Percentiles rank a stretch among this genome's conserved stretches.
Evolutionary conservation across 23 tunicate genomes (phyloP).

Genomic region (Halocynthia roretzi): DNA sequence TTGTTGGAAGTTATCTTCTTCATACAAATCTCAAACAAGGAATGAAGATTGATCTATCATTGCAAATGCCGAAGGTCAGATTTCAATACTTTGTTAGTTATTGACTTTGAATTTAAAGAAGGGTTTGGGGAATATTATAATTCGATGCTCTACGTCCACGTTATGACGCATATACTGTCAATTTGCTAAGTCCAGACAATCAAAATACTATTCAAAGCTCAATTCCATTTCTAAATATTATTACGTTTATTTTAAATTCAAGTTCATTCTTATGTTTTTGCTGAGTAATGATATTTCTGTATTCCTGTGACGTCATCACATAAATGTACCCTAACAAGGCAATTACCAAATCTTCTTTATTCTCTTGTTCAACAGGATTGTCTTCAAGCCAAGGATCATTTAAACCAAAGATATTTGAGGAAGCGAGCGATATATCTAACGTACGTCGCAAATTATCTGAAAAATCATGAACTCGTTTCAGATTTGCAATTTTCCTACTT

Average conservation of each 20-base stretch:
- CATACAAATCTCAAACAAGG: conserved; percentile 21
- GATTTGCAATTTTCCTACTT: conserved; percentile 36
- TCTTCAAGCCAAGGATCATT: conserved; percentile 55
- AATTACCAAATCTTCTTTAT: not conserved
- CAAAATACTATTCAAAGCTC: not conserved
- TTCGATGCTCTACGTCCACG: too few species aligned
- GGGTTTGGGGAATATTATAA: not conserved
- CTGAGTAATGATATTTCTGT: too few species aligned
- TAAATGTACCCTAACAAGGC: not conserved
- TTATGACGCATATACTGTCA: too few species aligned
- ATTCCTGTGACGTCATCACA: not conserved
- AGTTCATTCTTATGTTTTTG: too few species aligned
- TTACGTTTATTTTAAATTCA: not conserved
- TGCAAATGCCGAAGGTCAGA: conserved; percentile 43
- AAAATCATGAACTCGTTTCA: conserved; percentile 3
- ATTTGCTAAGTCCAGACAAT: too few species aligned
- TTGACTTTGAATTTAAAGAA: not conserved
- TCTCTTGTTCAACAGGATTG: conserved; percentile 25
- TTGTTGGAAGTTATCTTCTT: conserved; percentile 42
- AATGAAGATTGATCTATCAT: conserved; percentile 33
- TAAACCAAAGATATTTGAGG: conserved; percentile 67
- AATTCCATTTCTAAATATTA: not conserved
- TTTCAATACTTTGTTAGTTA: not conserved
- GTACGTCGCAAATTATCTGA: conserved; percentile 30
- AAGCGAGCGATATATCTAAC: conserved; percentile 72